A percentile compares a stretch with the other conserved stretches of the same genome.
These are phyloP conservation scores for Heptranchias perlo DNA, from an alignment of 2,113 vertebrate species.

Conservation along the genomic window DNA sequence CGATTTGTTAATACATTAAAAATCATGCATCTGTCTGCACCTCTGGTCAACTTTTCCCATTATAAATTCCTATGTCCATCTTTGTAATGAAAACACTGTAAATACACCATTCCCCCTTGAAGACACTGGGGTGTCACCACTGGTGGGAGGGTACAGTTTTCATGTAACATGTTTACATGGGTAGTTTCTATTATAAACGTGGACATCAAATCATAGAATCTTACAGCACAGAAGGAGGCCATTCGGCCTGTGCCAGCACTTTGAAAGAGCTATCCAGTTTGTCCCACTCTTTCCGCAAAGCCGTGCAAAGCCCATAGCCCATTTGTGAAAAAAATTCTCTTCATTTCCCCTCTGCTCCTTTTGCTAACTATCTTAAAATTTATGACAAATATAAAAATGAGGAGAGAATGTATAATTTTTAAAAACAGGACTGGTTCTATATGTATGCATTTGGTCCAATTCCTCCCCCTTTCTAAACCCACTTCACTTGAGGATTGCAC, in stretches of 20 bases:
- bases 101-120: not conserved
- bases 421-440: not conserved
- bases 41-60: no score
- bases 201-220: not conserved
- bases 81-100: no score
- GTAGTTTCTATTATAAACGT: not conserved
- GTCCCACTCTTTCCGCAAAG: not conserved
- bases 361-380: not conserved
- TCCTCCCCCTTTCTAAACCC: not conserved
- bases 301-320: no score
- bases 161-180: not conserved
- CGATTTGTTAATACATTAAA: no score
- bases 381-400: not conserved
- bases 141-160: not conserved
- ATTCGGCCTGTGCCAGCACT: no score
- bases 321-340: not conserved
- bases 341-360: not conserved
- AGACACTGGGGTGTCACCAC: not conserved
- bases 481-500: not conserved
- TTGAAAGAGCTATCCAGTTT: not conserved
- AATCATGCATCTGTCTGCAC: no score
- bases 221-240: not conserved
- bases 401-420: not conserved
- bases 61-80: no score
- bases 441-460: not conserved